These are phyloP conservation scores for Squalus acanthias DNA, from an alignment of 2,797 vertebrate genomes.

Conservation along the genomic window DNA sequence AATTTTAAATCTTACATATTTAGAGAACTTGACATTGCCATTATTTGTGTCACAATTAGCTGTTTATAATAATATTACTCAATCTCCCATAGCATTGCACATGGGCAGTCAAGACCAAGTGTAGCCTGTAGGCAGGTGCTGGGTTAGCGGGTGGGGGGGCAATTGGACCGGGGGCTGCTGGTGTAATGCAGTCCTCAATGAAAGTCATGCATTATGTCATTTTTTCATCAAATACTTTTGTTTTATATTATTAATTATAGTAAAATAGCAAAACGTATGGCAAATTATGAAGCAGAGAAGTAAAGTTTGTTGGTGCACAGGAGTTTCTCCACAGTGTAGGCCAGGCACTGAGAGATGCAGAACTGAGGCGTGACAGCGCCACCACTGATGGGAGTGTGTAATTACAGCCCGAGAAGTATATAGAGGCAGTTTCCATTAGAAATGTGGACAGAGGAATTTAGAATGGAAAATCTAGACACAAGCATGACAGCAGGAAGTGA, in stretches of 20 bases:
- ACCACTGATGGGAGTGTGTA: background rate
- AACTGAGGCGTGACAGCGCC: background rate
- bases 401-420: background rate
- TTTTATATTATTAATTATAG: background rate
- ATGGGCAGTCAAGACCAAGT: background rate
- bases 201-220: background rate
- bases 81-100: background rate
- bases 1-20: background rate
- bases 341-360: background rate
- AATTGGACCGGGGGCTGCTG: background rate
- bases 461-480: background rate
- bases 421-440: background rate
- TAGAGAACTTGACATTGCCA: background rate
- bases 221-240: background rate
- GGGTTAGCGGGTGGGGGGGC: background rate
- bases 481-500: background rate
- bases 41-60: background rate
- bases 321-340: background rate
- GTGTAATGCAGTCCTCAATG: background rate
- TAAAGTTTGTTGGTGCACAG: background rate
- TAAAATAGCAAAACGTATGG: background rate
- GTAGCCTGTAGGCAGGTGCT: background rate
- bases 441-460: background rate
- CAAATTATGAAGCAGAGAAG: background rate
- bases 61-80: background rate